Evolutionary conservation across 1,140 invertebrate species (phyloP), one percentile per base, ranked within the genome.

Genomic region (Holcopasites calliopsidis): DNA sequence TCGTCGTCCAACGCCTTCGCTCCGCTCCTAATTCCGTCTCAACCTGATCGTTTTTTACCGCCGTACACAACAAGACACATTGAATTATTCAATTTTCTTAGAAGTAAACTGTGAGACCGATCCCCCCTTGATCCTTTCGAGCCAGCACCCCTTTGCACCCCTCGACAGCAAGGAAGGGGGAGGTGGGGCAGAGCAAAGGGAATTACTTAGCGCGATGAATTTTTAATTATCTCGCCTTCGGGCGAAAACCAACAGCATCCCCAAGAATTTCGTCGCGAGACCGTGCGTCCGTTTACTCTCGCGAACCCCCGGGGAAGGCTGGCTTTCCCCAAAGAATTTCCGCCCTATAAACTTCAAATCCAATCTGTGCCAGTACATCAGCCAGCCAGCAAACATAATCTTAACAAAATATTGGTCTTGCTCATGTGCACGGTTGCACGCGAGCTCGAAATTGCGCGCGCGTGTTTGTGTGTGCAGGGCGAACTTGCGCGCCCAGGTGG

Each of bases 301-400:
- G 60, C 60, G 47, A 54, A 18, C 42, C 79, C 66, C 76, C 72
- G 28, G 71, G 61, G 76, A 66, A 69, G 44, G 65, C 38, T n/a
- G 54, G 61, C 26, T 72, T 58, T 52, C 64, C 82, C 82, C 78
- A 70, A 88, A 89, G 85, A 77, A 90, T 88, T 91, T 91, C 89
- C 88, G 87, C 90, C 87, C 89, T 89, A 90, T 91, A 90, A 91
- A 90, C 86, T 90, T 88, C 85, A 90, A 91, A 91, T 91, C 89
- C 88, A 90, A 91, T 91, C 89, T 90, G 89, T 87, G 87, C 87
- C 87, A 86, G 85, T 88, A 88, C 89, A 88, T 89, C 88, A 85
- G 83, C 79, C 83, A 77, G 79, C 83, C 69, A 74, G 76, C 85
- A 90, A 90, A 90, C 88, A 88, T 85, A 81, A 86, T 77, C 85